phyloP scores from a whole-genome alignment of 1,140 invertebrate genomes.

The Bombus waltoni region DNA sequence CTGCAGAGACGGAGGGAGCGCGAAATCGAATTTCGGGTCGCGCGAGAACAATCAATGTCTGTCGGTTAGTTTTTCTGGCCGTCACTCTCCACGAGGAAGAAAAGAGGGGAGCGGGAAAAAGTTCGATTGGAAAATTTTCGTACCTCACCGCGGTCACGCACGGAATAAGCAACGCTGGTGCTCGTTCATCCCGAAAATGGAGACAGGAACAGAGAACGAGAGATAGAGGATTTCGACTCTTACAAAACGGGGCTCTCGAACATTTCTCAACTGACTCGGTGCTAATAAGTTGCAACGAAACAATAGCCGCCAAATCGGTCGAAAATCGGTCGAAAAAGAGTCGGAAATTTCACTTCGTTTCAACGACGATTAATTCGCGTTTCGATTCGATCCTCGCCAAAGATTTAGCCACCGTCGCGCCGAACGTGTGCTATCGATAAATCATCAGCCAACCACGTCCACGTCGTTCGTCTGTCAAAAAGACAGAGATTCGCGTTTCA shows the following conservation, averaged over 20 bases:
- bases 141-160: too few relatives aligned
- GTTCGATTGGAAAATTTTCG: constrained; percentile 33
- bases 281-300: constrained; percentile 44
- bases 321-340: neutral
- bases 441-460: neutral
- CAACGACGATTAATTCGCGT: neutral
- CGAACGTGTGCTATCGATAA: neutral
- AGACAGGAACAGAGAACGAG: neutral
- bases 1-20: neutral
- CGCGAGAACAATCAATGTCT: constrained; percentile 47
- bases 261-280: neutral
- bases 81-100: neutral
- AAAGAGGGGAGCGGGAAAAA: neutral
- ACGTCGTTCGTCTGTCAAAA: too few relatives aligned
- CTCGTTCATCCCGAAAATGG: constrained; percentile 57
- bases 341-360: neutral
- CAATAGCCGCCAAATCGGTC: constrained; percentile 23
- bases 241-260: too few relatives aligned
- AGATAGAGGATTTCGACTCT: neutral
- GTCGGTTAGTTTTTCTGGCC: constrained; percentile 30
- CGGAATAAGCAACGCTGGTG: constrained; percentile 5
- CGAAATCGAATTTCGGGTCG: constrained; percentile 39
- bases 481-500: neutral
- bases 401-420: too few relatives aligned
- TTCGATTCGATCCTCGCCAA: neutral